Base-by-base conservation (phyloP, 2,888 invertebrate species). In the Apamea epomidion region DNA sequence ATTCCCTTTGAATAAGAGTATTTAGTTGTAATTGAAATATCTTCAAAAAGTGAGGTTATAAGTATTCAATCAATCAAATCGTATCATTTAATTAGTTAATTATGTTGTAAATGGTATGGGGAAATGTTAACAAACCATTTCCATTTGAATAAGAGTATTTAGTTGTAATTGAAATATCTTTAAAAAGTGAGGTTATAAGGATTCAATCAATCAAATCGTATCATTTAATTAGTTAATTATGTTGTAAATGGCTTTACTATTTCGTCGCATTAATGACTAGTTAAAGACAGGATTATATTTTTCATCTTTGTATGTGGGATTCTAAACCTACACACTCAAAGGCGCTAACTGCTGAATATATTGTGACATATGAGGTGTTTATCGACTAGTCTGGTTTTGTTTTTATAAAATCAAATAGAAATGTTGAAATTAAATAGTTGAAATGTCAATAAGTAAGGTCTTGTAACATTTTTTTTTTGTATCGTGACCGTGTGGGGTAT, bases 141-240 rank as follows among this genome's bases (percentile, higher is more conserved):
- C 8, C 18, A 0, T 21, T 18, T 74, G n/a, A 76, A 45, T 37
- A 60, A 18, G 29, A 51, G 37, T n/a, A 25, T 62, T 29, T 10
- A 37, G 42, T 29, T 45, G 18, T 74, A n/a, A 48, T 67, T 18
- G 2, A 51, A 75, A 51, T 42, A 51, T 64, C 7, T 77, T 54
- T 1, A 16, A 45, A 75, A 58, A 48, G 10, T 58, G 18, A n/a
- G 37, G 18, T 25, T 32, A 48, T 42, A 32, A 48, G 60, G 16
- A 32, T 29, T 76, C 25, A 29, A 51, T 65, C 12, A 42, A 18
- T 76, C 8, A 74, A 74, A n/a, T n/a, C 8, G 32, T 60, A 60
- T n/a, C n/a, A 25, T 51, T 76, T 16, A 65, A 25, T 64, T 54
- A 42, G 21, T 37, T 54, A 18, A 25, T 76, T 54, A 25, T n/a